Base-by-base conservation (phyloP, 2,797 vertebrate species). In the Neosalanx taihuensis region DNA sequence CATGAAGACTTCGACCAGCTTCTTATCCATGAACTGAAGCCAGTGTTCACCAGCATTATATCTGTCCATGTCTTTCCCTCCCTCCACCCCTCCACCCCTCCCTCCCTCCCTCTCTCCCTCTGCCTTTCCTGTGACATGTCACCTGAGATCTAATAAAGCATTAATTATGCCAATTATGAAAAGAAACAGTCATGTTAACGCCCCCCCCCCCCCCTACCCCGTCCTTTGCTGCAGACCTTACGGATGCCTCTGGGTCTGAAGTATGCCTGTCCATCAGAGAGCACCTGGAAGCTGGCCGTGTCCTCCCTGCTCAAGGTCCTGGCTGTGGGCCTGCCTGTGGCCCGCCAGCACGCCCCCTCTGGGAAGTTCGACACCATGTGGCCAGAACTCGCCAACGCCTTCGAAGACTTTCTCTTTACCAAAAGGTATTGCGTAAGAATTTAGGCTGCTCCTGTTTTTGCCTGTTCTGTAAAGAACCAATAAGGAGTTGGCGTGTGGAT, bases 361-460 rank as follows among this genome's bases (percentile, higher is more conserved):
- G 96, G 96, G 75, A 98, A 94, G 91, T 99, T 99, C 76, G 95
- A 98, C 81, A 94, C 92, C 72, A 99, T 99, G 98, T 99, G 98
- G 98, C 96, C 97, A 5, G 96, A 98, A 84, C 86, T 99, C 82
- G 96, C 97, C 15, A 94, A 91, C 41, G 94, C 97, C 77, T 97
- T 99, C 80, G 95, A 98, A 90, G 96, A 99, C 85, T 99, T 99
- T 86, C 94, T 99, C 73, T 99, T 99, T 88, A 97, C 97, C 76
- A 99, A 98, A 96, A 99, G 97, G 98, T 98, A 84, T n/a, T 10
- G 37, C 9, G 35, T 37, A 37, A 9, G 7, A 37, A 37, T 37
- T 1, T 37, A n/a, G 15, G 23, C 64, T 20, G 49, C 51, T 37
- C 51, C 51, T 29, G 64, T 20, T 30, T 66, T 5, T 6, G 37